These are phyloP conservation scores for Chamaetylas fuelleborni DNA, from an alignment of 2,113 vertebrate genomes.

Conservation along the genomic window DNA sequence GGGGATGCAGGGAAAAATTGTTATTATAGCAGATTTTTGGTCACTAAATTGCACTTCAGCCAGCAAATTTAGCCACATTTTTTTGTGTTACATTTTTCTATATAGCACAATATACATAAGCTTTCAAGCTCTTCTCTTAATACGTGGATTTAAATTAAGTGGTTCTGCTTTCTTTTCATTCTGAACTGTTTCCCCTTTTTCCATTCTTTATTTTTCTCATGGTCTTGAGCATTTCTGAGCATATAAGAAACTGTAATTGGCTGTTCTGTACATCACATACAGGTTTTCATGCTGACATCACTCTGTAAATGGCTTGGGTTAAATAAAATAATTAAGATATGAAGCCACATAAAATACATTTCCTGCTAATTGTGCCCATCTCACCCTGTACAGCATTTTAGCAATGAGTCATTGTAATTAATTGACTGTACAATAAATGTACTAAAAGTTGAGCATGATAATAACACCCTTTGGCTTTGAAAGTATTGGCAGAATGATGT, in stretches of 20 bases:
- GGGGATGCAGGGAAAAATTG: background rate
- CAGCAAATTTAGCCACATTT: background rate
- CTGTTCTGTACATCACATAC: background rate
- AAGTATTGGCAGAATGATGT: background rate
- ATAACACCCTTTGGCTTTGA: conserved; percentile 8
- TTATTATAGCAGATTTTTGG: background rate
- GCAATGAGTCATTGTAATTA: conserved; percentile 6
- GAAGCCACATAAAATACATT: background rate
- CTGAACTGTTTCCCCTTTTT: background rate
- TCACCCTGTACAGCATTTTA: background rate
- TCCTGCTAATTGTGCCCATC: conserved; percentile 31
- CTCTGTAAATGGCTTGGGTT: conserved; percentile 2
- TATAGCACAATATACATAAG: background rate
- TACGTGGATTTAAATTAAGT: background rate
- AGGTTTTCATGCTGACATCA: background rate
- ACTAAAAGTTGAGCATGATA: conserved; percentile 18
- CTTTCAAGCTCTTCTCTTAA: background rate
- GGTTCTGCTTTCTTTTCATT: background rate
- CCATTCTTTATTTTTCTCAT: background rate
- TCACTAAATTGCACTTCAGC: background rate
- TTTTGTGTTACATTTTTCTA: background rate
- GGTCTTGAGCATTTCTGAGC: background rate
- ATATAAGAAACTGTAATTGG: background rate
- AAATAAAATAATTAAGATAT: conserved; percentile 13
- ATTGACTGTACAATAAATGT: conserved; percentile 46